Evolutionary conservation across 2,797 vertebrate genomes (phyloP).

Genomic region (Danionella dracula): DNA sequence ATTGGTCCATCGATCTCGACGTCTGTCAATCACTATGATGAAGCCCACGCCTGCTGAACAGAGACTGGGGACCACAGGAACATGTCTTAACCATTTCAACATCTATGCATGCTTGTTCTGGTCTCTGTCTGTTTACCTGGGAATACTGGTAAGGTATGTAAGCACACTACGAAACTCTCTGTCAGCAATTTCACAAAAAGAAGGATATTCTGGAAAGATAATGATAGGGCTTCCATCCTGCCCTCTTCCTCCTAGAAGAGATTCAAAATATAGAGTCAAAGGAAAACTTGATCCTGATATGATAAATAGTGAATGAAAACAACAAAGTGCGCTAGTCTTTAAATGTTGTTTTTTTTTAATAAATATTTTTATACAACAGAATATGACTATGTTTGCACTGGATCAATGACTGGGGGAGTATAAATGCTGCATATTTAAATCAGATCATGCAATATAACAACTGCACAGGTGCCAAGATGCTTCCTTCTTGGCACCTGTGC

Average conservation of each 20-base stretch:
- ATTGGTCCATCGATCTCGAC: slow-evolving; percentile 93
- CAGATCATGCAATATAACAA: too few relatives aligned
- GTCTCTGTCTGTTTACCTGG: slow-evolving; percentile 70
- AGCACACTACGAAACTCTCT: slow-evolving; percentile 86
- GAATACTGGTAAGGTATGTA: slow-evolving; percentile 83
- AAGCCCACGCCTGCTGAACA: slow-evolving; percentile 86
- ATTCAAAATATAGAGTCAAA: not conserved
- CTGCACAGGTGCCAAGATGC: too few relatives aligned
- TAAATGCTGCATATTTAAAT: too few relatives aligned
- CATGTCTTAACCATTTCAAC: not conserved
- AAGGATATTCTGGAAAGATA: slow-evolving; percentile 87
- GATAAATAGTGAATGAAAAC: too few relatives aligned
- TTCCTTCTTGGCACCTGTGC: too few relatives aligned
- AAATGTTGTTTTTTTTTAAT: too few relatives aligned
- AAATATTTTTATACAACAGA: too few relatives aligned
- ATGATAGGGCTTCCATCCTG: slow-evolving; percentile 83
- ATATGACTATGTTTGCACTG: too few relatives aligned
- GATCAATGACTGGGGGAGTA: too few relatives aligned
- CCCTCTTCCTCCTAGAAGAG: slow-evolving; percentile 78
- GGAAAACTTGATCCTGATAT: not conserved
- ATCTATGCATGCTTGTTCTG: not conserved
- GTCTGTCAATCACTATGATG: slow-evolving; percentile 92
- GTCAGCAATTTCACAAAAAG: slow-evolving; percentile 81
- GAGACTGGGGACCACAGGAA: slow-evolving; percentile 64
- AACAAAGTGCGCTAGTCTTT: too few relatives aligned